Base-by-base conservation (phyloP, 2,888 invertebrate genomes). In the Nemoura dubitans region DNA sequence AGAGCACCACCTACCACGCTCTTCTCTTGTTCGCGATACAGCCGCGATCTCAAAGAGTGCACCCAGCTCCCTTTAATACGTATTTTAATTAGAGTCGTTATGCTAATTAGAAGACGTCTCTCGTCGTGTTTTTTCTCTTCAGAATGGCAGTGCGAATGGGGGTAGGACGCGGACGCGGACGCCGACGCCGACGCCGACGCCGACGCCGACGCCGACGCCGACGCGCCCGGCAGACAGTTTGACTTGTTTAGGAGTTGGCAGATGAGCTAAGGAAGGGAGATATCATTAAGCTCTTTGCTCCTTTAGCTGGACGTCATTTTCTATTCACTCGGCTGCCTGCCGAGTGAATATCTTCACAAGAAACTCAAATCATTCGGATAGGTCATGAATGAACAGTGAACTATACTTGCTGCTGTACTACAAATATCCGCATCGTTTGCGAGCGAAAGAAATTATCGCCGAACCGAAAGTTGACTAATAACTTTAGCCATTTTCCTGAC, bases 11-110 rank as follows among this genome's bases (percentile, higher is more conserved):
- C 76, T 76, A 80, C 5, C 36, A 36, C 85, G 83, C 85, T 85
- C 77, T 43, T 77, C 28, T 25, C 81, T 26, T 30, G 86, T 83
- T 43, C 76, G 28, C 81, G 86, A 76, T 83, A 76, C 86, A 36
- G 43, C 36, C 30, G 27, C 77, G 80, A 30, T 59, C 26, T 29
- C 36, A 30, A 87, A 30, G 42, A 86, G 84, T 87, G 87, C 87
- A 87, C 86, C 86, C 87, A 83, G 76, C 30, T 84, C 42, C 80
- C 86, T 85, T 87, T 87, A 87, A 87, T 87, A 86, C 88, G 94
- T 94, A 94, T 94, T 94, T 94, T 94, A 94, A 94, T 94, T 94
- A 94, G 94, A 93, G 93, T 94, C 94, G 94, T 94, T 94, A 94
- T 94, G 92, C 91, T 92, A 91, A 92, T 92, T 91, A 91, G 89